These are phyloP conservation scores for Arenicola marina DNA, from an alignment of 2,888 invertebrate species.

Conservation along the genomic window DNA sequence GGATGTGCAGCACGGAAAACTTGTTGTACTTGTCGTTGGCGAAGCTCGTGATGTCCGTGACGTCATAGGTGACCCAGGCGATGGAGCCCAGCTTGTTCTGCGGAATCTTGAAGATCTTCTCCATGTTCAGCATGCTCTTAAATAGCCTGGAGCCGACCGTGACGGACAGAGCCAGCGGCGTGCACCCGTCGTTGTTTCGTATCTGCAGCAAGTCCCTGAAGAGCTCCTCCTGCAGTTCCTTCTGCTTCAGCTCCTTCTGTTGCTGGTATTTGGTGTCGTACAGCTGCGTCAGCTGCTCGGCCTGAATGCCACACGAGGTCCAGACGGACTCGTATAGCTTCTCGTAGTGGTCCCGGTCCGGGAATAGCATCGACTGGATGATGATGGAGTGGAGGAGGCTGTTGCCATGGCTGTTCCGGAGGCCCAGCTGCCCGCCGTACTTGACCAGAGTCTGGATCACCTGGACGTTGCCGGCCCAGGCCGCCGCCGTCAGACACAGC, in stretches of 20 bases:
- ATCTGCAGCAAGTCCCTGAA: conserved; percentile 30
- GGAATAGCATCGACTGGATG: conserved; percentile 26
- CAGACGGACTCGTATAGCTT: conserved; percentile 24
- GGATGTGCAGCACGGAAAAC: conserved; percentile 35
- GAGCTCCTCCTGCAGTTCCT: conserved; percentile 23
- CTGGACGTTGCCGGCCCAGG: conserved; percentile 32
- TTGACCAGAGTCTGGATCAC: conserved; percentile 34
- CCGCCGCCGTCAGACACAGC: conserved; percentile 35
- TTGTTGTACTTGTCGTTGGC: conserved; percentile 31
- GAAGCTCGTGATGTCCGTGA: conserved; percentile 34
- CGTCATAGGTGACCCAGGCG: conserved; percentile 37
- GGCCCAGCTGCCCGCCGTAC: conserved; percentile 29
- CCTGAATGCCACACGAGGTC: conserved; percentile 28
- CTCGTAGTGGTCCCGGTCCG: conserved; percentile 24
- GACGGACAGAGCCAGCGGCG: conserved; percentile 30
- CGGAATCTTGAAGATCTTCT: conserved; percentile 37
- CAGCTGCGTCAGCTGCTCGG: conserved; percentile 20
- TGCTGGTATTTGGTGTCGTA: conserved; percentile 27
- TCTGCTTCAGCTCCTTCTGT: conserved; percentile 28
- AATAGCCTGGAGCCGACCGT: conserved; percentile 22
- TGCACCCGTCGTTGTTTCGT: conserved; percentile 33
- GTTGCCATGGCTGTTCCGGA: conserved; percentile 30
- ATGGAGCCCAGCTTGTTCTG: conserved; percentile 36
- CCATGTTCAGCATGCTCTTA: conserved; percentile 29
- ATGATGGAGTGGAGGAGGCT: conserved; percentile 32